Percentiles rank a stretch among this genome's conserved stretches.
phyloP scores from a whole-genome alignment of 2,113 vertebrate genomes.

The Halichoeres trimaculatus region DNA sequence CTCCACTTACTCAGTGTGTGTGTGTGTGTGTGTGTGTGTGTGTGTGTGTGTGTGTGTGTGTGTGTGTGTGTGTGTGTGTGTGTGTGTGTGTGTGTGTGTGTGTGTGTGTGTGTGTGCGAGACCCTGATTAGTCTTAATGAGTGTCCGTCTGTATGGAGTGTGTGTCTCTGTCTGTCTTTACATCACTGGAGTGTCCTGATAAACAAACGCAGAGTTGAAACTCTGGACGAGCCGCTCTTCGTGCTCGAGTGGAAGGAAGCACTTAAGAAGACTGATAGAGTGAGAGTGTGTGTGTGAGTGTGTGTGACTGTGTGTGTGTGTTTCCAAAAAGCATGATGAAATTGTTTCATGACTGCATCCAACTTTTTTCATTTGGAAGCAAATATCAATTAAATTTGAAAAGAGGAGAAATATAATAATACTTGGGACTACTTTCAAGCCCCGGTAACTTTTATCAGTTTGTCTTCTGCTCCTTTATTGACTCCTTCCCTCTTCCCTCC shows the following conservation, averaged over 20 bases:
- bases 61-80: conserved; percentile 15
- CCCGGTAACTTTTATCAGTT: neutral
- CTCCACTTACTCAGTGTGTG: conserved; percentile 18
- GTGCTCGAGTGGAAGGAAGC: conserved; percentile 48
- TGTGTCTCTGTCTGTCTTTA: neutral
- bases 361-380: no score
- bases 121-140: neutral
- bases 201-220: conserved; percentile 22
- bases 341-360: no score
- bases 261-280: conserved; percentile 33
- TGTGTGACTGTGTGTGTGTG: conserved; percentile 5
- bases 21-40: conserved; percentile 25
- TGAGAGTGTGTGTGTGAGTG: conserved; percentile 2
- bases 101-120: neutral
- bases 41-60: conserved; percentile 16
- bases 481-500: neutral
- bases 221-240: conserved; percentile 25
- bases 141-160: conserved; percentile 14
- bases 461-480: neutral
- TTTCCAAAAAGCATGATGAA: no score
- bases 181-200: conserved; percentile 33
- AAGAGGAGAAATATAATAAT: neutral
- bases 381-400: no score
- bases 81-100: no score
- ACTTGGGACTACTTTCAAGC: neutral